Base-by-base conservation (phyloP, 1,140 invertebrate species). In the Augochlora pura region DNA sequence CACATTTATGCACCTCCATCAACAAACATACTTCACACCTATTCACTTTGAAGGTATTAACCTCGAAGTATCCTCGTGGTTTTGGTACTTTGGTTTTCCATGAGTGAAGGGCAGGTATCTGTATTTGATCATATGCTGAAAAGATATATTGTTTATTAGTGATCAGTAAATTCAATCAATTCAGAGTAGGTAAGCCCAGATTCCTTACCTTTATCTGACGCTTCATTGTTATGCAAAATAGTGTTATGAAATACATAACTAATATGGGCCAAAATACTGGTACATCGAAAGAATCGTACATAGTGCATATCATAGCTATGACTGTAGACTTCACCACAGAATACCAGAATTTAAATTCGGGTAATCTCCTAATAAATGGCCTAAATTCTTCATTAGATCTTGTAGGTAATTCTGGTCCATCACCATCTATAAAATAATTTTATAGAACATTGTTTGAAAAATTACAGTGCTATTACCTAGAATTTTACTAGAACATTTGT, bases 211-310 rank as follows among this genome's bases (percentile, higher is more conserved):
- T 99, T 88, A 99, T 99, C 95, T 99, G 99, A 90, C 98, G 96
- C 93, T 99, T 99, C 99, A 99, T 99, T 66, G 99, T 99, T 87
- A 99, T 97, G 93, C 97, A 98, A 92, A 99, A 98, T 81, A 99
- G 93, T 57, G 99, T 98, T 89, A 99, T 97, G 93, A 99, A 99
- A 93, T 99, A 99, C 96, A 99, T 98, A 77, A 99, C 98, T 89
- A 99, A 95, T 85, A 99, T 99, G 64, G 99, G 99, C 99, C 99
- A 99, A 93, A 99, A 99, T 86, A 99, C 99, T 89, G 99, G 99
- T 91, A 99, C 97, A 94, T 99, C 99, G 91, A 99, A 99, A 84
- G 97, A 97, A 89, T 99, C 98, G 92, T 99, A 99, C 91, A 99
- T 98, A 69, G 99, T 99, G 93, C 98, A 99, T 82, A 96, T 94